phyloP scores from a whole-genome alignment of 2,888 invertebrate genomes.

The Labia minor region DNA sequence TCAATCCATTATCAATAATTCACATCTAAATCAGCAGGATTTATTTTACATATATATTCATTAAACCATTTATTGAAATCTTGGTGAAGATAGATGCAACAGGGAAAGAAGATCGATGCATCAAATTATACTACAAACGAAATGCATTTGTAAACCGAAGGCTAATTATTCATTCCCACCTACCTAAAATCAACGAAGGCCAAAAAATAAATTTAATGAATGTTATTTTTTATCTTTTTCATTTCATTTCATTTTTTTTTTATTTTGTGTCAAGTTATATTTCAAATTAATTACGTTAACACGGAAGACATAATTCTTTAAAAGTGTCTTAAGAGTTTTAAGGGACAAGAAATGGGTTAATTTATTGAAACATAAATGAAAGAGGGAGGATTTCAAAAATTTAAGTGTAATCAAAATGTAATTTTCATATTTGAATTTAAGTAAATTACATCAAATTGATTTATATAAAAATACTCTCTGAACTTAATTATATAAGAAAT shows the following conservation, averaged over 20 bases:
- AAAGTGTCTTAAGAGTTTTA: background rate
- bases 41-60: too few relatives aligned
- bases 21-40: too few relatives aligned
- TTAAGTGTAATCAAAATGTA: too few relatives aligned
- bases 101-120: background rate
- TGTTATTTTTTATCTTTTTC: background rate
- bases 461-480: too few relatives aligned
- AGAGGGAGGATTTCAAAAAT: background rate
- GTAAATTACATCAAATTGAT: too few relatives aligned
- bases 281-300: slow-evolving; percentile 6
- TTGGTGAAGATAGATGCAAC: too few relatives aligned
- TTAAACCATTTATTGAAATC: too few relatives aligned
- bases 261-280: background rate
- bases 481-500: too few relatives aligned
- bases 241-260: background rate
- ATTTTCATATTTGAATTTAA: too few relatives aligned
- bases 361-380: background rate
- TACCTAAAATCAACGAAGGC: background rate
- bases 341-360: background rate
- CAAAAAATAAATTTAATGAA: background rate
- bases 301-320: slow-evolving; percentile 5
- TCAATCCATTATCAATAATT: too few relatives aligned
- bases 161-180: background rate
- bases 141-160: background rate
- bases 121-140: background rate